Evolutionary conservation across 2,113 vertebrate genomes (phyloP).

Genomic region (Oryctolagus cuniculus): DNA sequence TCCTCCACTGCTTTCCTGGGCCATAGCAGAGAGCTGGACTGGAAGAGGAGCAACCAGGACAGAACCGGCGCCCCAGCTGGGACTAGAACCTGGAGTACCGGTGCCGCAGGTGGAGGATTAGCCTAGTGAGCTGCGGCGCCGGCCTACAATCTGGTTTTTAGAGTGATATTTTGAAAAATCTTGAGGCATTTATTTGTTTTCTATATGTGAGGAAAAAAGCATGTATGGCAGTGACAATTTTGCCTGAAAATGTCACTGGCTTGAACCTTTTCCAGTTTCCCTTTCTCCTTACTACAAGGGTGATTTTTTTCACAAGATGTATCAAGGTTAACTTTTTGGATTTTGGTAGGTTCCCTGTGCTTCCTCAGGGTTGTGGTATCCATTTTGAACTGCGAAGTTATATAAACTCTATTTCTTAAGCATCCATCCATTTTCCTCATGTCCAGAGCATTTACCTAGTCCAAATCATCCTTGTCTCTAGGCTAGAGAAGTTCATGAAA

Average conservation of each 20-base stretch:
- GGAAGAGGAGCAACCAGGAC: too few relatives aligned
- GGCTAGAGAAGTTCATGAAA: not conserved
- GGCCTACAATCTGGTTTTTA: not conserved
- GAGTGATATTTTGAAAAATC: not conserved
- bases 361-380: not conserved
- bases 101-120: too few relatives aligned
- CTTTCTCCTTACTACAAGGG: not conserved
- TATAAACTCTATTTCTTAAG: not conserved
- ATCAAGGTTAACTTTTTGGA: not conserved
- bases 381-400: not conserved
- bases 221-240: not conserved
- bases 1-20: too few relatives aligned
- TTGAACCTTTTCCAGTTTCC: not conserved
- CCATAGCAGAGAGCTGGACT: too few relatives aligned
- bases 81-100: too few relatives aligned
- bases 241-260: not conserved
- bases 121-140: too few relatives aligned
- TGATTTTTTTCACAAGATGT: not conserved
- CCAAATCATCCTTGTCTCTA: not conserved
- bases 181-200: not conserved
- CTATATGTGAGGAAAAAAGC: not conserved
- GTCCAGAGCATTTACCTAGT: too few relatives aligned
- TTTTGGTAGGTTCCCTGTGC: not conserved
- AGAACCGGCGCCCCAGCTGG: too few relatives aligned
- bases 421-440: not conserved